Evolutionary conservation across 1,140 invertebrate species (phyloP), one percentile per base, ranked within the genome.

Genomic region (Aphis gossypii): DNA sequence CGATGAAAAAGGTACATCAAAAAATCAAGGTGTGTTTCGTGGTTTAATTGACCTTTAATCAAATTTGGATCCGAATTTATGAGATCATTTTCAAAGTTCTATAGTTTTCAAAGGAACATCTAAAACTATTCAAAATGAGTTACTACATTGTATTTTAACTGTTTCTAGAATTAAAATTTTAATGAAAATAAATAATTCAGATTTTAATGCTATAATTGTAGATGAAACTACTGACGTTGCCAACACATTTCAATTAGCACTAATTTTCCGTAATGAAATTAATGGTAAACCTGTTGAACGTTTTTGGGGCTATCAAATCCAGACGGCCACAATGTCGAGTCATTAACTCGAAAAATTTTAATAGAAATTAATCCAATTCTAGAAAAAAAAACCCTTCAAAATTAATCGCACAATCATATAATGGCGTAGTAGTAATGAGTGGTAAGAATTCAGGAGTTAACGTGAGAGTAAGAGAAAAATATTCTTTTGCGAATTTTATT

Each of bases 211-310:
- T 94, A 94, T 86, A 94, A 95, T 93, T 93, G 94, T 94, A 8
- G 95, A 95, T 88, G 95, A 95, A 94, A 95, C 94, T 38, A 94
- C 94, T 90, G 95, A 95, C 94, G 90, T 94, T 92, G 94, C 95
- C 38, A 90, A 94, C 87, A 86, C 94, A 68, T 89, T 91, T 82
- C 94, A 95, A 94, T 94, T 86, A 46, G 83, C 56, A n/a, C 9
- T 93, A n/a, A 89, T 88, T 51, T 38, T 93, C 11, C 44, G 86
- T 38, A 90, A 93, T 89, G 93, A 88, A 68, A 46, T 90, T 46
- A 41, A 93, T 41, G 88, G 88, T 21, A 51, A 56, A 21, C 88
- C 51, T 90, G 51, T 90, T 25, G 93, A 93, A 90, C 83, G 87
- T 87, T 93, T 93, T 93, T 93, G 84, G 87, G 60, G 83, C 14